Evolutionary conservation across 2,797 vertebrate species (phyloP).

Genomic region (Aulostomus chinensis): DNA sequence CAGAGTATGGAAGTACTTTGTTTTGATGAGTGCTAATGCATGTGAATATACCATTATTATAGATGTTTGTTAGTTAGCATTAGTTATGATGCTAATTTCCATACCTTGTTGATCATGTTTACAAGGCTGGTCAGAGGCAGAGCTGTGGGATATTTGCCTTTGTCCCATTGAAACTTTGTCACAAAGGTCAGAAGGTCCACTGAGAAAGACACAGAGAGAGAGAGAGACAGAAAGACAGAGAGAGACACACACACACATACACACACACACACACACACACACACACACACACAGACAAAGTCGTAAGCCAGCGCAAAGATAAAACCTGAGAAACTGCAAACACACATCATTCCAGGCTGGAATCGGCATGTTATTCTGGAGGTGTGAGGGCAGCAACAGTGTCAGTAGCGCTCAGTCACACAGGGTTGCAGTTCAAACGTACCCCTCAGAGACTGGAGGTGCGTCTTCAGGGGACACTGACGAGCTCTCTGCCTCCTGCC

Average conservation of each 20-base stretch:
- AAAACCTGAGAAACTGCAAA: not conserved
- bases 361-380: no score
- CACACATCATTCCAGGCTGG: slow-evolving; percentile 31
- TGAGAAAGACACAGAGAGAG: no score
- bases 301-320: not conserved
- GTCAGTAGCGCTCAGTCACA: not conserved
- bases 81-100: no score
- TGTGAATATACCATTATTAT: no score
- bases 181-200: slow-evolving; percentile 89
- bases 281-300: not conserved
- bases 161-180: slow-evolving; percentile 95
- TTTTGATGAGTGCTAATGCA: no score
- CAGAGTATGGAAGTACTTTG: not conserved
- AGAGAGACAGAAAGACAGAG: no score
- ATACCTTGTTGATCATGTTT: slow-evolving; percentile 91
- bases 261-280: not conserved
- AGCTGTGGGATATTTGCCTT: slow-evolving; percentile 91
- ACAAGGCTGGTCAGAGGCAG: slow-evolving; percentile 87
- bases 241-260: slow-evolving; percentile 2
- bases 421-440: slow-evolving; percentile 33
- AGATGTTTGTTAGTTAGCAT: no score
- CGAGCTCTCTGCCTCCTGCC: slow-evolving; percentile 40
- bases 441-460: slow-evolving; percentile 74
- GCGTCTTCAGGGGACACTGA: slow-evolving; percentile 58
- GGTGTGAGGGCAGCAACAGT: no score